Conservation (phyloP, 1,140 invertebrate genomes). For the Drosophila pandora region DNA sequence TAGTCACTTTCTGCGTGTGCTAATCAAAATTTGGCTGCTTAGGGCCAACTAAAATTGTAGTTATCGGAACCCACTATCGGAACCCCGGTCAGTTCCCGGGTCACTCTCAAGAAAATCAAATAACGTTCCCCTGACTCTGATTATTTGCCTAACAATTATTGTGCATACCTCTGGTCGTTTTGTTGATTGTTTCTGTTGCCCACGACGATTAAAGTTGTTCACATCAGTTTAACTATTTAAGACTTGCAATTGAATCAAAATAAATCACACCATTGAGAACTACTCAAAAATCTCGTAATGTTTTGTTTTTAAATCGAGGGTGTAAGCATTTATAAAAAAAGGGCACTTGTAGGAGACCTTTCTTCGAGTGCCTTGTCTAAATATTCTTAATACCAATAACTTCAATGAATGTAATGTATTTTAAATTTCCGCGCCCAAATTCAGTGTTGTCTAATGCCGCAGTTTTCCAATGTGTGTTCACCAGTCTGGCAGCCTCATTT, state of each 20-base stretch:
- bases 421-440: background rate
- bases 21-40: background rate
- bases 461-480: background rate
- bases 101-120: slow-evolving; percentile 52
- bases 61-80: slow-evolving; percentile 49
- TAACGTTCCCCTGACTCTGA: slow-evolving; percentile 50
- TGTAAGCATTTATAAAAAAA: too few relatives aligned
- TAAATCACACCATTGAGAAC: slow-evolving; percentile 75
- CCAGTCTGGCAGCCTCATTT: background rate
- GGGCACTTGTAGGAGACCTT: too few relatives aligned
- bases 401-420: too few relatives aligned
- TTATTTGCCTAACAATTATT: slow-evolving; percentile 35
- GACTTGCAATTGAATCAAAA: slow-evolving; percentile 78
- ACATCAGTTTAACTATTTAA: slow-evolving; percentile 66
- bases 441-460: background rate
- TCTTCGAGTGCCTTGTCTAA: too few relatives aligned
- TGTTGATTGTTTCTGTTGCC: slow-evolving; percentile 41
- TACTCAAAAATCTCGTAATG: slow-evolving; percentile 20
- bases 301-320: background rate
- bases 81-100: slow-evolving; percentile 31
- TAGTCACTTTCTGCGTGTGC: slow-evolving; percentile 10
- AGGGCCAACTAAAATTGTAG: background rate
- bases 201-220: slow-evolving; percentile 35
- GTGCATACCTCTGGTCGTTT: slow-evolving; percentile 37
- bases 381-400: too few relatives aligned